A percentile compares a stretch with the other conserved stretches of the same genome.
These are phyloP conservation scores for Drosophila eugracilis DNA, from an alignment of 1,140 invertebrate species.

Conservation along the genomic window DNA sequence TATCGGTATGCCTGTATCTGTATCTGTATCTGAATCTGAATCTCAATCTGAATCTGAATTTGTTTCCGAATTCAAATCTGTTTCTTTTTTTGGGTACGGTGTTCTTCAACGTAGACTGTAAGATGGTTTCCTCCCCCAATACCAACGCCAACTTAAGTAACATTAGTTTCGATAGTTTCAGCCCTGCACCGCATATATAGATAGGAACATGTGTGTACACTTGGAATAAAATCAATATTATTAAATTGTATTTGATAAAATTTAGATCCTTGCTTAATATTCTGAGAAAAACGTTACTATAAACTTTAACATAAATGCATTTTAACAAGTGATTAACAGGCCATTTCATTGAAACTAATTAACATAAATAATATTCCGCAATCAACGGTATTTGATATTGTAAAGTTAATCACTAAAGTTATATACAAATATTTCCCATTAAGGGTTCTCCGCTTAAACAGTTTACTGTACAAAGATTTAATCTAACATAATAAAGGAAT, in stretches of 20 bases:
- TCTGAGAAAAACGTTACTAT: too few relatives aligned
- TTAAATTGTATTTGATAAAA: background rate
- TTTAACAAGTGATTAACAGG: too few relatives aligned
- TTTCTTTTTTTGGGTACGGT: constrained; percentile 30
- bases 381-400: too few relatives aligned
- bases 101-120: constrained; percentile 52
- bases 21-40: constrained; percentile 25
- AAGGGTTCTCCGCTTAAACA: too few relatives aligned
- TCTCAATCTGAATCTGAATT: constrained; percentile 18
- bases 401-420: too few relatives aligned
- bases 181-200: constrained; percentile 21
- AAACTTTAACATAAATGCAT: too few relatives aligned
- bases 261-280: too few relatives aligned
- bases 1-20: constrained; percentile 26
- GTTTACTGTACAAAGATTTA: too few relatives aligned
- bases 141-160: constrained; percentile 60
- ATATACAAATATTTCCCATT: too few relatives aligned
- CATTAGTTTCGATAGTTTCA: constrained; percentile 69
- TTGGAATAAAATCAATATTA: background rate
- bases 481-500: too few relatives aligned
- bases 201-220: constrained; percentile 41
- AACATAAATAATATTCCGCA: too few relatives aligned
- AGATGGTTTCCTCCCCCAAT: constrained; percentile 43
- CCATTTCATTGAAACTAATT: too few relatives aligned
- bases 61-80: constrained; percentile 32